A percentile compares a stretch with the other conserved stretches of the same genome.
Conservation (phyloP, 2,113 vertebrate genomes). For the Calyptomena viridis region DNA sequence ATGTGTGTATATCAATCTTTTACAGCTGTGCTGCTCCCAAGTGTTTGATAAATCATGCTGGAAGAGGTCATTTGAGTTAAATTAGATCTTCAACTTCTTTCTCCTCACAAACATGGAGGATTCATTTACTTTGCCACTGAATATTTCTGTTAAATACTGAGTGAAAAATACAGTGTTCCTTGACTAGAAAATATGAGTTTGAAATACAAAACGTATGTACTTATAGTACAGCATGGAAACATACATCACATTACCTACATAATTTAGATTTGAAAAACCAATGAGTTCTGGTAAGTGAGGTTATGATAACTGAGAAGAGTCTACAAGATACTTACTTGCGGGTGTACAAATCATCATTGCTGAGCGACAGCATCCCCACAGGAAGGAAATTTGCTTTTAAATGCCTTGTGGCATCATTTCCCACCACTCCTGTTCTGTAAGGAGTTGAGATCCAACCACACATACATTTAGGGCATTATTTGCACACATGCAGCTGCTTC, state of each 20-base stretch:
- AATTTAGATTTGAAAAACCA: neutral
- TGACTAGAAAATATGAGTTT: neutral
- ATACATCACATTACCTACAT: neutral
- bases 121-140: neutral
- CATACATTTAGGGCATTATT: slow-evolving; percentile 23
- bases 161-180: neutral
- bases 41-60: neutral
- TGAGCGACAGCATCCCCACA: slow-evolving; percentile 9
- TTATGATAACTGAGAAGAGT: neutral
- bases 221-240: neutral
- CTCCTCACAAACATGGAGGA: neutral
- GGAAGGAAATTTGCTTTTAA: slow-evolving; percentile 37
- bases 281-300: neutral
- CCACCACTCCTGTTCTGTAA: neutral
- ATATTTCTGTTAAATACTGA: neutral
- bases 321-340: neutral
- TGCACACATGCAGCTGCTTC: neutral
- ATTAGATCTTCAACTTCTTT: neutral
- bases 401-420: neutral
- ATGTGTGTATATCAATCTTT: neutral
- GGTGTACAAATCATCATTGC: neutral
- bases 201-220: neutral
- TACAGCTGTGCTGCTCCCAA: neutral
- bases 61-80: neutral
- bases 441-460: slow-evolving; percentile 16